Percentiles rank a stretch among this genome's conserved stretches.
Conservation (phyloP, 2,888 invertebrate genomes). For the Toxonevra muliebris region DNA sequence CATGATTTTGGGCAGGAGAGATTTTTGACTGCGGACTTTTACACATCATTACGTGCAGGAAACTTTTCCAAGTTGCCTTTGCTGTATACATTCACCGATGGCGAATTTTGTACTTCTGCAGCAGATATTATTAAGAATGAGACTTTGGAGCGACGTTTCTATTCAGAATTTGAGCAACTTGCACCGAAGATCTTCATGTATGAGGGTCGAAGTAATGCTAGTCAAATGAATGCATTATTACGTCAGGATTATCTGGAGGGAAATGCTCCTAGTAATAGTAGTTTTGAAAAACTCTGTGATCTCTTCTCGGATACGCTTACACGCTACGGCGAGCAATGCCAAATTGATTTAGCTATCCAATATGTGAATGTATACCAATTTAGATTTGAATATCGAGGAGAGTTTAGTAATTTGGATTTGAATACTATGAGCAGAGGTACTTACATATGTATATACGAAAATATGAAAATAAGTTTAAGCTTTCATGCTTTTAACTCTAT, state of each 20-base stretch:
- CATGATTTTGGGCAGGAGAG: constrained; percentile 65
- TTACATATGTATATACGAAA: too few species aligned
- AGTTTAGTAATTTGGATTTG: constrained; percentile 61
- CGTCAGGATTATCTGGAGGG: constrained; percentile 37
- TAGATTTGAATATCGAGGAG: constrained; percentile 66
- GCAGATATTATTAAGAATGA: constrained; percentile 55
- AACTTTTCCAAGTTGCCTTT: constrained; percentile 66
- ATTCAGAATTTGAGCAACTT: constrained; percentile 65
- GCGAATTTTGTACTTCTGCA: constrained; percentile 66
- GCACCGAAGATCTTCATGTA: constrained; percentile 68
- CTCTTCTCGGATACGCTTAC: constrained; percentile 67
- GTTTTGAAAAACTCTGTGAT: constrained; percentile 51
- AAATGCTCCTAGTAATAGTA: constrained; percentile 4
- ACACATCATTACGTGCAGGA: constrained; percentile 60
- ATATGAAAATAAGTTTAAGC: too few species aligned
- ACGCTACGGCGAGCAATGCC: constrained; percentile 66
- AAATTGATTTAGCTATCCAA: constrained; percentile 65
- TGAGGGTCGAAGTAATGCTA: constrained; percentile 46
- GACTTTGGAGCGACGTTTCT: constrained; percentile 52
- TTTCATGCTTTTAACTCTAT: not conserved
- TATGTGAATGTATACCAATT: constrained; percentile 65
- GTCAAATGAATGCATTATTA: constrained; percentile 33
- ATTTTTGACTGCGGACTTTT: constrained; percentile 66
- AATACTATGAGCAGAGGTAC: too few species aligned
- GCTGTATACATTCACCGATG: constrained; percentile 66